Base-by-base conservation (phyloP, 2,797 vertebrate species). In the Menidia menidia region DNA sequence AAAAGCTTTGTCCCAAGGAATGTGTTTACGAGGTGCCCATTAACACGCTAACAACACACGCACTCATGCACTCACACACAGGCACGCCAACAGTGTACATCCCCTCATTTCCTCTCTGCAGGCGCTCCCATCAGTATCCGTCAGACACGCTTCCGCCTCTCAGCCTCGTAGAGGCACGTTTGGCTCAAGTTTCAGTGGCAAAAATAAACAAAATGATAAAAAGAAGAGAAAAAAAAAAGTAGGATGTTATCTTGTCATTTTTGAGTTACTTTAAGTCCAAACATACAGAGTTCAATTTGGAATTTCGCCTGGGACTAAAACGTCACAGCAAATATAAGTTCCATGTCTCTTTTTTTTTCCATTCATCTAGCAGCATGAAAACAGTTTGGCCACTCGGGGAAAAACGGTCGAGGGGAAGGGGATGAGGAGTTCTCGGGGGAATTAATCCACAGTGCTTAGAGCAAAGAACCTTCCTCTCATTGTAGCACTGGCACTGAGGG, bases 221-320 rank as follows among this genome's bases (percentile, higher is more conserved):
- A 63, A 39, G 78, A 86, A 85, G 79, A 58, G 66, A 77, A 80
- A 87, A 88, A 32, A 72, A 81, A 79, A 86, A 84, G 39, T 78
- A 52, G 62, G 89, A 87, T 90, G 84, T 88, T 87, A 71, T 88
- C 51, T 85, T 77, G 71, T 92, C 82, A 73, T 78, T 89, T 86
- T 85, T 85, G 73, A 78, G 80, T 91, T 69, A 30, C 91, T 95
- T 75, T 72, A 96, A 90, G 89, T 93, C 95, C 95, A 97, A 97
- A 98, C 96, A 95, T 75, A 76, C 71, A 96, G 94, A 97, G 95
- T 96, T 96, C 96, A 95, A 96, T 96, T 98, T 97, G 96, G 96
- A 97, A 97, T 97, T 98, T 97, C 95, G 95, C 96, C 97, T 98
- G 98, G 97, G 97, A 99, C 97, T 99, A 98, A 99, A 99, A 99